Evolutionary conservation across 2,888 invertebrate species (phyloP), one percentile per base, ranked within the genome.

Genomic region (Diploptera punctata): DNA sequence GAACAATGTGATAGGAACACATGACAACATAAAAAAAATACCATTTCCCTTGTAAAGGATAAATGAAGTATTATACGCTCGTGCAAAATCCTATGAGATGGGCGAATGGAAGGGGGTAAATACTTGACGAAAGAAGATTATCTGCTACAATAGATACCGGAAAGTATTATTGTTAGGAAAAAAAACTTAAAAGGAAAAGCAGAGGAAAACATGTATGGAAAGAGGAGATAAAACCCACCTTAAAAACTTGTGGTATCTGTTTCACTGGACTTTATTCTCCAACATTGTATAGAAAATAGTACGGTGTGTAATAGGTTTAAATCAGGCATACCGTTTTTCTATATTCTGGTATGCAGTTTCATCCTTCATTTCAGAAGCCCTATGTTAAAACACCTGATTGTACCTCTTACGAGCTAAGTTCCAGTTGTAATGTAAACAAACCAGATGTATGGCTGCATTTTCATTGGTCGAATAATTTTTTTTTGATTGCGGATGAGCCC

Each of bases 121-220:
- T 1, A 13, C 3, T 52, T 52, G 19, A 24, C 0, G 24, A 52
- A 52, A 52, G 52, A 24, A 52, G 52, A 52, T 52, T 52, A 52
- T 52, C 52, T 24, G 24, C 52, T 24, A 52, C 52, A 52, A 24
- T 52, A 24, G 52, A 52, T 52, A 52, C 52, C 52, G 52, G 52
- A 24, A 52, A 5, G 52, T 52, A 52, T 52, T 24, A 52, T 52
- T 52, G 52, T 52, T 24, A 52, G 24, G 24, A 24, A 21, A 24
- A 52, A 24, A 24, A 3, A 24, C 21, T 7, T 4, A 18, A 24
- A 24, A 13, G 24, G 24, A 52, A 21, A 52, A 52, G 24, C 21
- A 33, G 5, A 10, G 5, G 5, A 10, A 5, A 7, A 33, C 52
- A 47, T 13, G 52, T 24, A 52, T 52, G 52, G 52, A 4, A 52